These are phyloP conservation scores for Monopterus albus DNA, from an alignment of 2,113 vertebrate genomes.

Conservation along the genomic window DNA sequence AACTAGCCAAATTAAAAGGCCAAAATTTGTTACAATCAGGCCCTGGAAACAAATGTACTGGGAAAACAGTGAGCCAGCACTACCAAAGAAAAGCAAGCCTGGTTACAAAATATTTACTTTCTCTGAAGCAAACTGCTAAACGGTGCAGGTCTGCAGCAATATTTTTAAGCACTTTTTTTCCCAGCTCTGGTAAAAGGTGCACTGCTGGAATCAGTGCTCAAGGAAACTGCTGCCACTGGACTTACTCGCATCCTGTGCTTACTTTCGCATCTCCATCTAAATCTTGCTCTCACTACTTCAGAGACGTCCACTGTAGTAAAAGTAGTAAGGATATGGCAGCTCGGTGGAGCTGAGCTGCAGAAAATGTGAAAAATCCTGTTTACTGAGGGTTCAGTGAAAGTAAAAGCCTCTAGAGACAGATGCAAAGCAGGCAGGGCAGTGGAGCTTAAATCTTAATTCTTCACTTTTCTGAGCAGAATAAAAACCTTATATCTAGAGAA, in stretches of 20 bases:
- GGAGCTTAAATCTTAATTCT: constrained; percentile 28
- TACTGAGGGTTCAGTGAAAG: constrained; percentile 39
- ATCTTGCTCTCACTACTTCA: constrained; percentile 6
- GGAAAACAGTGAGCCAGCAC: constrained; percentile 19
- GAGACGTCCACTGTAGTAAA: constrained; percentile 5
- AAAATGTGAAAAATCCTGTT: constrained; percentile 57
- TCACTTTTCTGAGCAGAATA: constrained; percentile 39
- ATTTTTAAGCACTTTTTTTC: constrained; percentile 8
- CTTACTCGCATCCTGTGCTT: constrained; percentile 13
- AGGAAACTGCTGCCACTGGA: constrained; percentile 1
- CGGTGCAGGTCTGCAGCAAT: constrained; percentile 5
- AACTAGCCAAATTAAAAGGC: constrained; percentile 47
- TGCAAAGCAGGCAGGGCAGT: neutral
- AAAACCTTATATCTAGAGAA: constrained; percentile 19
- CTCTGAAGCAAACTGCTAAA: constrained; percentile 24
- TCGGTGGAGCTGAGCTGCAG: constrained; percentile 27
- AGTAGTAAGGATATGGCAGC: constrained; percentile 14
- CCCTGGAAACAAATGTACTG: constrained; percentile 43
- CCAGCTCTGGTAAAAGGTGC: constrained; percentile 24
- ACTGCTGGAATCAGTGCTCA: neutral
- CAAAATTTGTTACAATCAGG: constrained; percentile 37
- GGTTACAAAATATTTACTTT: constrained; percentile 55
- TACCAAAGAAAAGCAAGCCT: constrained; percentile 11
- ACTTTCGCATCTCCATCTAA: neutral
- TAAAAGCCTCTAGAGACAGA: constrained; percentile 35